Conservation (phyloP, 2,797 vertebrate genomes). For the Lepus townsendii region DNA sequence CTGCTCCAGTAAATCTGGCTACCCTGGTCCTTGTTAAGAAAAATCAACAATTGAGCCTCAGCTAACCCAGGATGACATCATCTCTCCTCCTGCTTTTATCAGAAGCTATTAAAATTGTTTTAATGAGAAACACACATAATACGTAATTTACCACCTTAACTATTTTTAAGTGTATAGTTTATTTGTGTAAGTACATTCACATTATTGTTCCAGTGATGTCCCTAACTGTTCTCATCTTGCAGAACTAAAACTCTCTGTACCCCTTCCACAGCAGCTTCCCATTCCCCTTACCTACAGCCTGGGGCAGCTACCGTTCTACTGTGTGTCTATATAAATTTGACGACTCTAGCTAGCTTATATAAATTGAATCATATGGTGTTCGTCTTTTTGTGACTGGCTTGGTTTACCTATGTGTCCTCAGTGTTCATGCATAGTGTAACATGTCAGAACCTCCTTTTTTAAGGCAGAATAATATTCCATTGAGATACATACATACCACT, state of each 20-base stretch:
- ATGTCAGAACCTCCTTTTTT: background rate
- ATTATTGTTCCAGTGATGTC: background rate
- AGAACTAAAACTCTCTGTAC: background rate
- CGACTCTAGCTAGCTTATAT: background rate
- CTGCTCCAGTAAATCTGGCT: background rate
- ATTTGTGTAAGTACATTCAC: background rate
- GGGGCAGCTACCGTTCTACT: background rate
- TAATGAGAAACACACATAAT: background rate
- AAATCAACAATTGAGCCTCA: background rate
- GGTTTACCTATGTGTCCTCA: background rate
- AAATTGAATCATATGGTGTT: background rate
- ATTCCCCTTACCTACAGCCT: background rate
- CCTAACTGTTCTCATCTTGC: background rate
- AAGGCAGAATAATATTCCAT: background rate
- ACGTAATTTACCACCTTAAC: background rate
- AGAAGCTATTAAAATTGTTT: background rate
- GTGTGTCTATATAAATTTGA: background rate
- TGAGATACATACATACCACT: background rate
- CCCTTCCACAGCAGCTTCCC: background rate
- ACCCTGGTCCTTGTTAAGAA: constrained; percentile 43
- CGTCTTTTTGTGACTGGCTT: constrained; percentile 10
- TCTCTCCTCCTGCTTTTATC: constrained; percentile 19
- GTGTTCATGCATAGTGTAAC: background rate
- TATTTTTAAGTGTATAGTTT: background rate
- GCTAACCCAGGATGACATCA: background rate